These are phyloP conservation scores for Axea sp. DNA, from an alignment of 2,888 invertebrate species.

Conservation along the genomic window DNA sequence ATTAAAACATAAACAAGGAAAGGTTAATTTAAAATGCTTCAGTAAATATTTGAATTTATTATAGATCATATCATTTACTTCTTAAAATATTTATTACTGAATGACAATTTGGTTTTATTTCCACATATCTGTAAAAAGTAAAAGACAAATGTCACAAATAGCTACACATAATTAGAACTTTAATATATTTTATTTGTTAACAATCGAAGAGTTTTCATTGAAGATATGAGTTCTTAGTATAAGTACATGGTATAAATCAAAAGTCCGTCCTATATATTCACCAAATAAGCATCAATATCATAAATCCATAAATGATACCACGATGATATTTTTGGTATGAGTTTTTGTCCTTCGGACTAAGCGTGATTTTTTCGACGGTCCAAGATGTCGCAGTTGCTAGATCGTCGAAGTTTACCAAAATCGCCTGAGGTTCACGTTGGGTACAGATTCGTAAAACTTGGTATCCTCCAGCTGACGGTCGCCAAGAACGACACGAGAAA, in stretches of 20 bases:
- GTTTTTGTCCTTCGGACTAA: constrained; percentile 51
- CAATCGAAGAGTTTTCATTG: constrained; percentile 22
- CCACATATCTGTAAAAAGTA: constrained; percentile 6
- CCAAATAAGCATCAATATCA: constrained; percentile 46
- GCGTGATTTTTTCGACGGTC: constrained; percentile 54
- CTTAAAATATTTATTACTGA: constrained; percentile 30
- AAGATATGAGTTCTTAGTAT: constrained; percentile 14
- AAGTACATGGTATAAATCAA: constrained; percentile 33
- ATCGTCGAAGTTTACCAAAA: constrained; percentile 50
- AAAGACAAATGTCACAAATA: constrained; percentile 27
- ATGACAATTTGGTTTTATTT: background rate
- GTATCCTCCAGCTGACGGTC: constrained; percentile 78
- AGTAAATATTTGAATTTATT: too few species aligned
- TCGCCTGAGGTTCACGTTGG: constrained; percentile 74
- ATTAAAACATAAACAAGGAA: too few species aligned
- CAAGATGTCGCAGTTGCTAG: constrained; percentile 55
- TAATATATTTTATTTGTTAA: constrained; percentile 25
- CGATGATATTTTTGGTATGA: constrained; percentile 41
- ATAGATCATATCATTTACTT: too few species aligned
- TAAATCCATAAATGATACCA: constrained; percentile 49
- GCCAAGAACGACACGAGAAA: constrained; percentile 76
- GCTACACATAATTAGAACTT: constrained; percentile 29
- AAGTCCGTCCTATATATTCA: constrained; percentile 34
- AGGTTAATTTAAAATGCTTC: too few species aligned
- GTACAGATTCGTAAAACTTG: constrained; percentile 76